phyloP scores from a whole-genome alignment of 1,140 invertebrate genomes.

The Rhizoglyphus robini region DNA sequence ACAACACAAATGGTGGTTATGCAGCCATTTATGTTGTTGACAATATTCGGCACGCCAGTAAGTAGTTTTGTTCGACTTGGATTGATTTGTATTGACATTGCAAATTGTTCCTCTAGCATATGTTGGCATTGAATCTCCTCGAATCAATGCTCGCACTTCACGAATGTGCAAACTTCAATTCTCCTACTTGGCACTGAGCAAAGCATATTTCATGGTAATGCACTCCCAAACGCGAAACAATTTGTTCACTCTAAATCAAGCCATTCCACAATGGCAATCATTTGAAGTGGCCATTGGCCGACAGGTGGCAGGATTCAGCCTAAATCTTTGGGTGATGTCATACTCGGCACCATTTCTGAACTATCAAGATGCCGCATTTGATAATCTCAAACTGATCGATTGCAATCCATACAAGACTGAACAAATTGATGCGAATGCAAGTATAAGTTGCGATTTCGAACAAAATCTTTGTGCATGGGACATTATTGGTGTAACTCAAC shows the following conservation, averaged over 20 bases:
- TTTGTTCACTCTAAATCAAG: not conserved
- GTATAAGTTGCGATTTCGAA: slow-evolving; percentile 6
- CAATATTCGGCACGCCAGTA: not conserved
- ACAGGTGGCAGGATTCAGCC: not conserved
- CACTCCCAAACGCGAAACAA: not conserved
- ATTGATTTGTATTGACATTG: too few species aligned
- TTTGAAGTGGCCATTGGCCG: not conserved
- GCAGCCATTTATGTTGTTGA: not conserved
- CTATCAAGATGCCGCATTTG: not conserved
- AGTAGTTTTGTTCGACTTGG: not conserved
- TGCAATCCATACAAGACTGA: not conserved
- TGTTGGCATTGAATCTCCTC: not conserved
- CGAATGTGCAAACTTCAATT: not conserved
- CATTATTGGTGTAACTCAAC: not conserved
- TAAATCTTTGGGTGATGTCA: not conserved
- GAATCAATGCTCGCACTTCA: not conserved
- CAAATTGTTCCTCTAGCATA: too few species aligned
- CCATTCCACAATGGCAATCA: not conserved
- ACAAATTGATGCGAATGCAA: not conserved
- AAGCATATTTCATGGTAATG: not conserved
- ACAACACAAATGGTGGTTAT: not conserved
- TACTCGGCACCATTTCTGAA: not conserved
- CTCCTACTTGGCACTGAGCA: not conserved
- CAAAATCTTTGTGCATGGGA: not conserved
- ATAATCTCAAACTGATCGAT: not conserved